Evolutionary conservation across 1,140 invertebrate genomes (phyloP), one percentile per base, ranked within the genome.

Genomic region (Portunus trituberculatus): DNA sequence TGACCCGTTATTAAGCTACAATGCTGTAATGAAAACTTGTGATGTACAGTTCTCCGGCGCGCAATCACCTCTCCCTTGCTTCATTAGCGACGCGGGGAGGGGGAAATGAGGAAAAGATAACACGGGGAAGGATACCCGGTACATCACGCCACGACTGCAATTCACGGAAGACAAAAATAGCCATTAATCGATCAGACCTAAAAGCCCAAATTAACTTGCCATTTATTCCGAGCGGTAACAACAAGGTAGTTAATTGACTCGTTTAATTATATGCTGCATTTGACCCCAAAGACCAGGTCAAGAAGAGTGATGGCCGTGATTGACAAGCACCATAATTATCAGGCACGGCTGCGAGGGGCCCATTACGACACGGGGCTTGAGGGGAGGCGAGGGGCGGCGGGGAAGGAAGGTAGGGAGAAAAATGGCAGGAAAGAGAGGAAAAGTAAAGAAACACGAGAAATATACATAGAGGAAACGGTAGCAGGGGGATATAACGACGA

Each of bases 231-330:
- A 91, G 93, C 93, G 93, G 93, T 94, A 94, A 91, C 93, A 91
- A 88, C 93, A 91, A 94, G 89, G 93, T 94, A 94, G 93, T 94
- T 94, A 94, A 94, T 94, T 94, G 89, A 94, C 93, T 48, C 93
- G 89, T 91, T 91, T 94, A 94, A 94, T 94, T 94, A 94, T 82
- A 94, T 91, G 93, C 67, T 94, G 93, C 88, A 94, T 94, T 84
- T 94, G 93, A 94, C 93, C 93, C 93, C 88, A 94, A 94, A 94
- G 93, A 94, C 89, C 93, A 90, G 93, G 93, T 94, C 93, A 94
- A 91, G 93, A 91, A 91, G 93, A 94, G 59, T 94, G 93, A 94
- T 94, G 87, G 31, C 16, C 59, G 52, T 94, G 93, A 94, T 94
- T 94, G 93, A 94, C 93, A 94, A 94, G 93, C 67, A 91, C 93